Evolutionary conservation across 2,888 invertebrate genomes (phyloP), one percentile per base, ranked within the genome.

Genomic region (Ochropleura leucogaster): DNA sequence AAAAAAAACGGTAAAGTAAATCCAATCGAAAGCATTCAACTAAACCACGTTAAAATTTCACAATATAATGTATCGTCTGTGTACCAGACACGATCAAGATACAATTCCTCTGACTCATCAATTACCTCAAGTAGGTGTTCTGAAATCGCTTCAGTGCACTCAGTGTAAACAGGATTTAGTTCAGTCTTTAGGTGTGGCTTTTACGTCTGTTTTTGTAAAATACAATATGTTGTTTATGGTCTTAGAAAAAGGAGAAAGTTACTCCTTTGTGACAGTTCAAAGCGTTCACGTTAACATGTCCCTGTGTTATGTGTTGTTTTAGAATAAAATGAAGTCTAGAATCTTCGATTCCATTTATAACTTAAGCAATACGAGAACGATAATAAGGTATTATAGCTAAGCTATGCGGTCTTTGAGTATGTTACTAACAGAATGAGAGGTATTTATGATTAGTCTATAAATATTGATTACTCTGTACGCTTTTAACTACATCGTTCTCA

Each of bases 81-180:
- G 57, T n/a, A n/a, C 12, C 79, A 82, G 76, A 82, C 76, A 66
- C 40, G 40, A 69, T 82, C 60, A 69, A 69, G 66, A 76, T 67
- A 57, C 65, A 63, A 20, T 51, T 67, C 47, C 49, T 63, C 57
- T 82, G 77, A 79, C 10, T 82, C 79, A 77, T 77, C 66, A 66
- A 62, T 63, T 67, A 64, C 57, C 42, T 77, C 83, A 51, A 82
- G 83, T 65, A 77, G 51, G 40, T 62, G 57, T 77, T 62, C 44
- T 20, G 57, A 66, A 62, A 64, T 40, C n/a, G 49, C 20, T 83
- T 70, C 44, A 60, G 63, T 66, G 70, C 82, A 79, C 42, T 67
- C 69, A 46, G 42, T 47, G 46, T 57, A 75, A 55, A 76, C 46
- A 60, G n/a, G 46, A 68, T 82, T 65, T 49, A 30, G 16, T 68